These are phyloP conservation scores for Eptesicus fuscus DNA, from an alignment of 2,113 vertebrate genomes.

Conservation along the genomic window DNA sequence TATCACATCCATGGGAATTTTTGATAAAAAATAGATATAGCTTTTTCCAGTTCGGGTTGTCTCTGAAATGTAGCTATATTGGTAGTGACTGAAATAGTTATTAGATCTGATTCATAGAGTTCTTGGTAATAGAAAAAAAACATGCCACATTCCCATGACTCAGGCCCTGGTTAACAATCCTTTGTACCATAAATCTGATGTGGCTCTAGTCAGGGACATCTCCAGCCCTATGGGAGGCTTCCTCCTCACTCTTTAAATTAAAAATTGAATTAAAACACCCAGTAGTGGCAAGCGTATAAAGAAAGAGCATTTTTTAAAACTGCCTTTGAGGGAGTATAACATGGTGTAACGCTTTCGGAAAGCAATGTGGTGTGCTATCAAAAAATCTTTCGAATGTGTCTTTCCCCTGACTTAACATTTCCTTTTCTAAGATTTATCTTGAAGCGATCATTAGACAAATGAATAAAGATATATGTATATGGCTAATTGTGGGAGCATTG, in stretches of 20 bases:
- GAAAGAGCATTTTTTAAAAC: conserved; percentile 15
- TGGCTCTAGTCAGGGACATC: neutral
- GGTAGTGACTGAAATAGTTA: conserved; percentile 13
- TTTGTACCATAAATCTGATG: conserved; percentile 16
- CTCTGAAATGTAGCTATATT: conserved; percentile 18
- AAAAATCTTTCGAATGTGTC: neutral
- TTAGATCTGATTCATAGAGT: conserved; percentile 37
- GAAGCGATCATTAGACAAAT: neutral
- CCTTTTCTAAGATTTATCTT: neutral
- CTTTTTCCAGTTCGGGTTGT: neutral
- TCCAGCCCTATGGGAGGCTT: neutral
- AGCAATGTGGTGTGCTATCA: neutral
- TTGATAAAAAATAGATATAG: neutral
- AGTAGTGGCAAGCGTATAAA: neutral
- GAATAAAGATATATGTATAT: neutral
- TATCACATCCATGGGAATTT: conserved; percentile 9
- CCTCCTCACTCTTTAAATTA: conserved; percentile 29
- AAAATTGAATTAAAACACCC: conserved; percentile 41
- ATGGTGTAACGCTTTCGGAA: neutral
- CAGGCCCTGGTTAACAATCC: conserved; percentile 11
- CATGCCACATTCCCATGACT: neutral
- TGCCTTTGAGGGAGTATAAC: neutral
- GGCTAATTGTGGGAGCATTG: neutral
- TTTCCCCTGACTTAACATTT: neutral
- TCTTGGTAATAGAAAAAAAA: conserved; percentile 30